phyloP scores from a whole-genome alignment of 2,797 vertebrate genomes.

The Diplodus sargus region DNA sequence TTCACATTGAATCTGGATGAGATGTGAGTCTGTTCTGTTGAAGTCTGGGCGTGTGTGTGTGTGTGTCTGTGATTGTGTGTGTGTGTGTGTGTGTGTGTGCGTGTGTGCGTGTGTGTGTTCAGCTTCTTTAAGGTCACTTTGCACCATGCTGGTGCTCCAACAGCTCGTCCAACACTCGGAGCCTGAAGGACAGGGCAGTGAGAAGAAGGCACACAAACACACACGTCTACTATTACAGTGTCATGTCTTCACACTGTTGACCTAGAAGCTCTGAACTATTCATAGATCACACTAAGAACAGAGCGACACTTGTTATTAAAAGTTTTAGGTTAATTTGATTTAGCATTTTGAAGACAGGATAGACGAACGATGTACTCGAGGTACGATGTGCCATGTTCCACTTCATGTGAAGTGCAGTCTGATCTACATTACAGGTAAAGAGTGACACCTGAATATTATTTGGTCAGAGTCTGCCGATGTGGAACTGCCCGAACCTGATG shows the following conservation, averaged over 20 bases:
- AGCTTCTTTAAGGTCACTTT: slow-evolving; percentile 80
- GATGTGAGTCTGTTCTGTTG: slow-evolving; percentile 7
- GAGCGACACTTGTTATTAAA: slow-evolving; percentile 38
- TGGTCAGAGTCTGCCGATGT: background rate
- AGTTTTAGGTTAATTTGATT: slow-evolving; percentile 49
- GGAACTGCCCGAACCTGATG: background rate
- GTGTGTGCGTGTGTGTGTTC: slow-evolving; percentile 5
- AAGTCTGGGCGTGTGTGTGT: background rate
- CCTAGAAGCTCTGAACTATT: slow-evolving; percentile 59
- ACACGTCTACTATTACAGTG: slow-evolving; percentile 22
- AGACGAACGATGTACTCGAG: slow-evolving; percentile 12
- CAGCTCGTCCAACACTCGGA: slow-evolving; percentile 69
- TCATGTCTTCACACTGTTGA: slow-evolving; percentile 45
- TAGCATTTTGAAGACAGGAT: slow-evolving; percentile 33
- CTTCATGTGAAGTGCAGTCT: slow-evolving; percentile 1
- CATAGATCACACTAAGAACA: slow-evolving; percentile 46
- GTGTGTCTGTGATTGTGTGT: too few species aligned
- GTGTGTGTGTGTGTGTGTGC: too few species aligned
- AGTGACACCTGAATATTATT: background rate
- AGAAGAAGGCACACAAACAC: slow-evolving; percentile 21
- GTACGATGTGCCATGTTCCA: background rate
- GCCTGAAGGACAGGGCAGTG: slow-evolving; percentile 61
- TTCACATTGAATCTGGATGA: slow-evolving; percentile 13
- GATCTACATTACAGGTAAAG: slow-evolving; percentile 2
- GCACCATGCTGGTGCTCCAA: slow-evolving; percentile 73